Evolutionary conservation across 1,140 invertebrate genomes (phyloP), one percentile per base, ranked within the genome.

Genomic region (Caligus rogercresseyi): DNA sequence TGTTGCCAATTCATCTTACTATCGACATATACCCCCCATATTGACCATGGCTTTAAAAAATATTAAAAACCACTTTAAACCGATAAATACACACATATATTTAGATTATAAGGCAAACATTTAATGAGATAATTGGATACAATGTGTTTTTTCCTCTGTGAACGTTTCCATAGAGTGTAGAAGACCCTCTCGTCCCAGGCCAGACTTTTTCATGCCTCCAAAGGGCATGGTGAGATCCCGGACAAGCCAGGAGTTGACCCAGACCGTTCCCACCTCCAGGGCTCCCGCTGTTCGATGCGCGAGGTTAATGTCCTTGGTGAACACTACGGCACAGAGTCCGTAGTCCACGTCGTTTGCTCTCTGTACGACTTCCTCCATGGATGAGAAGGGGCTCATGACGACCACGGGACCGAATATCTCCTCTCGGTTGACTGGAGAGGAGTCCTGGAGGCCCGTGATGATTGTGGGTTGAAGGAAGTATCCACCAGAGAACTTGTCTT

Each of bases 341-440:
- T 80, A 81, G 2, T 43, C 15, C 16, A 67, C 65, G 54, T 68
- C 65, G 65, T 81, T 81, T 1, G 74, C 78, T 65, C 74, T 67
- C 61, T 69, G 19, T 25, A 81, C 72, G 0, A 76, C 78, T 64
- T 79, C 78, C 21, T 74, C 70, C 66, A 75, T 74, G n/a, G 70
- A 72, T 25, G 76, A 71, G 70, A 81, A 81, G 15, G 75, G 72
- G 0, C 72, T 68, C 52, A 81, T 66, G 67, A 76, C 79, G 15
- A 76, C 76, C 2, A 81, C 77, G 0, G 79, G 80, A 0, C 79
- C 79, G 70, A 81, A 81, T 23, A 81, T 80, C 69, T 81, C 79
- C 65, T 81, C 79, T 53, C 73, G 72, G 74, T 80, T 78, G 43
- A 74, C 71, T n/a, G 71, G 67, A 18, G 73, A 73, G 3, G 70